phyloP scores from a whole-genome alignment of 53 echinoderm and acorn worm species.

The Stichopus horrens region DNA sequence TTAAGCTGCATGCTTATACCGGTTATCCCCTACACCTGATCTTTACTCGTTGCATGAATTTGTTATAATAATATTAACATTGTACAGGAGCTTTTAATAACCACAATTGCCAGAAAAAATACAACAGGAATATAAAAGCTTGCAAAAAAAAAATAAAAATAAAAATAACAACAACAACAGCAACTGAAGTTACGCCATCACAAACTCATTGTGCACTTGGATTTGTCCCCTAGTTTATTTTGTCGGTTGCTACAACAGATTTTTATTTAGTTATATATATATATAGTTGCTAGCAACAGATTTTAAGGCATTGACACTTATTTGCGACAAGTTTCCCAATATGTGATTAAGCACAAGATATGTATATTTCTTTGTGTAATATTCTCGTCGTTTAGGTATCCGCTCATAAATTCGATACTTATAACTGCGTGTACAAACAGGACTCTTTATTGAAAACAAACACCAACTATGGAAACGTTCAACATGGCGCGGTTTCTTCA shows the following conservation, averaged over 20 bases:
- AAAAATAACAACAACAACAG: not conserved
- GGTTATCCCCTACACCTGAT: no score
- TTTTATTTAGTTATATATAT: not conserved
- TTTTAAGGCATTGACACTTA: conserved; percentile 10
- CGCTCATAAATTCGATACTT: conserved; percentile 26
- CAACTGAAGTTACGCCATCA: not conserved
- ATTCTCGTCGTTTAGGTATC: not conserved
- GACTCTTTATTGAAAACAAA: conserved; percentile 39
- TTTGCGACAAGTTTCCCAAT: conserved; percentile 9
- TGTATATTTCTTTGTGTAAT: not conserved
- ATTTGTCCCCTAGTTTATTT: not conserved
- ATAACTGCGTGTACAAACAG: conserved; percentile 16
- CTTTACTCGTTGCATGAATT: no score
- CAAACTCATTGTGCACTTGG: not conserved
- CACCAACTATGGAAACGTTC: conserved; percentile 11
- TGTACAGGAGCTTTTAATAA: not conserved
- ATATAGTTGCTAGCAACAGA: conserved; percentile 6
- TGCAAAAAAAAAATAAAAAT: not conserved
- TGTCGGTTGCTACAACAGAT: conserved; percentile 19
- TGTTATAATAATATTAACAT: not conserved
- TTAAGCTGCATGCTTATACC: no score
- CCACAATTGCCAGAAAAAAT: not conserved
- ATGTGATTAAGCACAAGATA: not conserved
- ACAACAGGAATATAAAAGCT: not conserved
- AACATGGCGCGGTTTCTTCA: conserved; percentile 8